phyloP scores from a whole-genome alignment of 2,797 vertebrate species.

The Nasua narica region DNA sequence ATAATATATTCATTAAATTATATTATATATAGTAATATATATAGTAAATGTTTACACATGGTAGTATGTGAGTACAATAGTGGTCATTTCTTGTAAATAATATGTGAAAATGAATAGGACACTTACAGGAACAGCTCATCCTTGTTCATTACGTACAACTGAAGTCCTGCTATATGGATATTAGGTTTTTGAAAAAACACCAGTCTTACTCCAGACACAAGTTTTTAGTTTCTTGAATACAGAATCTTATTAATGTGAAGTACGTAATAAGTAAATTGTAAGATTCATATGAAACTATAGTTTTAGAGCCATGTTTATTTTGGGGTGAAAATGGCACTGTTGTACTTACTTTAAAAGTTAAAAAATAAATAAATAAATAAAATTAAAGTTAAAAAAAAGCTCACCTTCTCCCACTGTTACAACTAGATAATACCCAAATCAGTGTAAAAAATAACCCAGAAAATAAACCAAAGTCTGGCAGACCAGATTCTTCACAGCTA shows the following conservation, averaged over 20 bases:
- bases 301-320: not conserved
- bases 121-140: constrained; percentile 66
- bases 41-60: constrained; percentile 53
- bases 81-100: constrained; percentile 69
- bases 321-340: not conserved
- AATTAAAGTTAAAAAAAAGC: too few relatives aligned
- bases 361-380: too few relatives aligned
- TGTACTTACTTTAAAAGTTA: not conserved
- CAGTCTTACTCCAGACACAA: not conserved
- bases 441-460: not conserved
- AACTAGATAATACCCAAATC: not conserved
- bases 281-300: not conserved
- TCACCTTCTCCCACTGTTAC: not conserved
- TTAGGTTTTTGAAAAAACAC: not conserved
- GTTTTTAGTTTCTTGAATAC: not conserved
- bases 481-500: not conserved
- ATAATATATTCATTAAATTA: too few relatives aligned
- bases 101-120: constrained; percentile 73
- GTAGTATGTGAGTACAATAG: constrained; percentile 36
- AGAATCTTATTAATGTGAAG: not conserved
- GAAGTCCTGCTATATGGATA: not conserved
- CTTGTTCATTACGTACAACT: constrained; percentile 51
- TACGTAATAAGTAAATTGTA: constrained; percentile 41
- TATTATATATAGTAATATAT: not conserved
- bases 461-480: not conserved